These are phyloP conservation scores for Gortyna flavago DNA, from an alignment of 2,888 invertebrate genomes.

Conservation along the genomic window DNA sequence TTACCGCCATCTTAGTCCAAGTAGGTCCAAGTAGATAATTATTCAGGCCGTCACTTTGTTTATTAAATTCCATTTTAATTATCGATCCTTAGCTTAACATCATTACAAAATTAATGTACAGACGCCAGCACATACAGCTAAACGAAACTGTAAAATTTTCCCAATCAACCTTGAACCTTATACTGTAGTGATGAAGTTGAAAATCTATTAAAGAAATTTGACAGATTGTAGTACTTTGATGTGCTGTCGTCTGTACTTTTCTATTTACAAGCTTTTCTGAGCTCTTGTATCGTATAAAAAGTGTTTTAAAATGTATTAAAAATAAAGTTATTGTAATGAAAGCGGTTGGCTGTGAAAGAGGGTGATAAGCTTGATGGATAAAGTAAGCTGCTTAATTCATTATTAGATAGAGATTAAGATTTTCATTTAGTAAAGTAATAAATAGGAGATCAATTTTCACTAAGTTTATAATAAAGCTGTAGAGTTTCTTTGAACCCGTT, in stretches of 20 bases:
- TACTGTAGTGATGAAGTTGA: too few relatives aligned
- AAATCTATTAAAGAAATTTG: too few relatives aligned
- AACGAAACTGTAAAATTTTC: too few relatives aligned
- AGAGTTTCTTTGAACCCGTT: too few relatives aligned
- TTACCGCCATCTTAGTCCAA: too few relatives aligned
- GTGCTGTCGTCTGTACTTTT: too few relatives aligned
- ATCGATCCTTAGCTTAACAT: slow-evolving; percentile 22
- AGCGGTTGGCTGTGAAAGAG: slow-evolving; percentile 11
- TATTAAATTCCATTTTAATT: slow-evolving; percentile 34
- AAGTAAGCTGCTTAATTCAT: slow-evolving; percentile 41
- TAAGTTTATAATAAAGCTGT: too few relatives aligned
- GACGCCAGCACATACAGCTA: too few relatives aligned
- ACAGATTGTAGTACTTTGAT: too few relatives aligned
- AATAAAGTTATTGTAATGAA: slow-evolving; percentile 36
- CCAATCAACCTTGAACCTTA: too few relatives aligned
- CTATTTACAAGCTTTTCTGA: slow-evolving; percentile 10
- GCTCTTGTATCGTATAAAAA: slow-evolving; percentile 33
- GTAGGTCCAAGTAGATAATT: too few relatives aligned
- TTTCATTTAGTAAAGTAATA: slow-evolving; percentile 6
- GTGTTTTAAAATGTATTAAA: slow-evolving; percentile 33
- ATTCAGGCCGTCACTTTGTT: slow-evolving; percentile 2
- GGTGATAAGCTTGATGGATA: slow-evolving; percentile 43
- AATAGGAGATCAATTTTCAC: neutral
- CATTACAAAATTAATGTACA: slow-evolving; percentile 21
- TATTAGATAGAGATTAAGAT: slow-evolving; percentile 3